These are phyloP conservation scores for Caenorhabditis sp. DNA, from an alignment of 2,888 invertebrate species.

Conservation along the genomic window DNA sequence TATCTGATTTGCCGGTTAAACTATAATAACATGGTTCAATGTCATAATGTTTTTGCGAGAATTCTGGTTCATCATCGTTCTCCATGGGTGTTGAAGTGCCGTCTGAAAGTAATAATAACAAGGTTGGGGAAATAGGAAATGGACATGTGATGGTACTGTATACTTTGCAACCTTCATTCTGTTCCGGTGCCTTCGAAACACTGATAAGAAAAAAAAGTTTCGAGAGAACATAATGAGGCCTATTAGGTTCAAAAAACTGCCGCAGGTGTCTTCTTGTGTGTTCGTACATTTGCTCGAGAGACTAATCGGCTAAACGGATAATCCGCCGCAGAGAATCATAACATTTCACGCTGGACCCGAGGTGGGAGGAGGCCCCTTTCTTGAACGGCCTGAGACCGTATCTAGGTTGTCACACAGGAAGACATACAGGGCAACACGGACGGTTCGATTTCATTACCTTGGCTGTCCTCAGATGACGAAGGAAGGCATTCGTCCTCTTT, in stretches of 20 bases:
- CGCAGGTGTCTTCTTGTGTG: slow-evolving; percentile 46
- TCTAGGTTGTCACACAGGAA: slow-evolving; percentile 33
- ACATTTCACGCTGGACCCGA: slow-evolving; percentile 58
- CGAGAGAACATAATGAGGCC: slow-evolving; percentile 4
- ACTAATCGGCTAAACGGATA: slow-evolving; percentile 61
- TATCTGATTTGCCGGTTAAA: slow-evolving; percentile 67
- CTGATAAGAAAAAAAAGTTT: slow-evolving; percentile 20
- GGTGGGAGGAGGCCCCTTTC: slow-evolving; percentile 18
- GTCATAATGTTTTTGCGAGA: slow-evolving; percentile 65
- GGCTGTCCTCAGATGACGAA: slow-evolving; percentile 62
- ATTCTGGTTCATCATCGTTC: slow-evolving; percentile 65
- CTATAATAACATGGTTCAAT: slow-evolving; percentile 73
- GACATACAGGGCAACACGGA: slow-evolving; percentile 9
- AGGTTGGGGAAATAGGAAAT: not conserved
- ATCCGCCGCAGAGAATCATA: slow-evolving; percentile 59
- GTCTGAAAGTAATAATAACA: slow-evolving; percentile 51
- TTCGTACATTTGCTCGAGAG: slow-evolving; percentile 59
- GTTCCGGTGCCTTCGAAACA: slow-evolving; percentile 9
- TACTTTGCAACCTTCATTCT: slow-evolving; percentile 8
- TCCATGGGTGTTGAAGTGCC: slow-evolving; percentile 60
- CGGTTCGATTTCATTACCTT: slow-evolving; percentile 62
- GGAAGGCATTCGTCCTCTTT: slow-evolving; percentile 59
- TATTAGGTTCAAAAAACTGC: slow-evolving; percentile 24
- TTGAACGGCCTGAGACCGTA: slow-evolving; percentile 43
- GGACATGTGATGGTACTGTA: slow-evolving; percentile 2